phyloP scores from a whole-genome alignment of 2,888 invertebrate genomes.

The Neria commutata region DNA sequence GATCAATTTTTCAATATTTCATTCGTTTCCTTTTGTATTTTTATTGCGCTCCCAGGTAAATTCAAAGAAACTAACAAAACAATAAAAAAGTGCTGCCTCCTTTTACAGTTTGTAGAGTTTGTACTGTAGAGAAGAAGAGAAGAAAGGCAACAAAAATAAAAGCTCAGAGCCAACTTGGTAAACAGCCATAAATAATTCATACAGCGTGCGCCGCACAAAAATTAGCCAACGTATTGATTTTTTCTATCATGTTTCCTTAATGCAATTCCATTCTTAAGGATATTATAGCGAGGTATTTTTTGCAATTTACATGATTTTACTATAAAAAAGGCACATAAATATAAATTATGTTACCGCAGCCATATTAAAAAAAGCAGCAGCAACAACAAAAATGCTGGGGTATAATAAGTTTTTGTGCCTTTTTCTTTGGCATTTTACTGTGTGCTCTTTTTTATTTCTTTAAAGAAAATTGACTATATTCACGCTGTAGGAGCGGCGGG shows the following conservation, averaged over 20 bases:
- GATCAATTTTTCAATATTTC: no score
- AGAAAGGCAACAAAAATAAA: no score
- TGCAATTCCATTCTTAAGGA: not conserved
- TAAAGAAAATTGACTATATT: conserved; percentile 32
- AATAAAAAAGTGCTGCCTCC: no score
- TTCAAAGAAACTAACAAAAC: no score
- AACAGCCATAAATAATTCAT: conserved; percentile 9
- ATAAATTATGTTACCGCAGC: conserved; percentile 54
- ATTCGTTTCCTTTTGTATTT: no score
- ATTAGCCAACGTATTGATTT: not conserved
- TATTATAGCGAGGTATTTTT: conserved; percentile 35
- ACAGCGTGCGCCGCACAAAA: not conserved
- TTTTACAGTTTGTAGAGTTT: no score
- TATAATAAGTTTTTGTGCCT: conserved; percentile 48
- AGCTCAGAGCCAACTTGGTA: no score
- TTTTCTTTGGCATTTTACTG: conserved; percentile 24
- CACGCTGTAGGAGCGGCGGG: conserved; percentile 28
- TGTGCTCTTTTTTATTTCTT: conserved; percentile 40
- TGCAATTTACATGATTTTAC: conserved; percentile 58
- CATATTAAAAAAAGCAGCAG: conserved; percentile 35
- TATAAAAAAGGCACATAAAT: conserved; percentile 56
- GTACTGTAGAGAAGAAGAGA: no score
- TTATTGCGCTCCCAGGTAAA: no score
- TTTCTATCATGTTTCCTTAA: conserved; percentile 12
- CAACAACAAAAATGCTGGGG: conserved; percentile 27